Conservation (phyloP, 2,888 invertebrate genomes). For the Rosalia funebris region DNA sequence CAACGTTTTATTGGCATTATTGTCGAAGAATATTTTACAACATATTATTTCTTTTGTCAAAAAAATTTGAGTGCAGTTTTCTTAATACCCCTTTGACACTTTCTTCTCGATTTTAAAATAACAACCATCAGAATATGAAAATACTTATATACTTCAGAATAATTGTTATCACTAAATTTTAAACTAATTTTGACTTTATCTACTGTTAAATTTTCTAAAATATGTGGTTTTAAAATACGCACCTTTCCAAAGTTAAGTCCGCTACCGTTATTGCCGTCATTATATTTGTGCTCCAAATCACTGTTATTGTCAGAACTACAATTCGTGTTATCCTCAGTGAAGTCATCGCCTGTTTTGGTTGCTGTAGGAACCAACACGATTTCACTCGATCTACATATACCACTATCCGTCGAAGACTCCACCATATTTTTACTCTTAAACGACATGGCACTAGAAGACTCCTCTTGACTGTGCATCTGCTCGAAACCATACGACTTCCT, state of each 20-base stretch:
- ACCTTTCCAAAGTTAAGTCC: slow-evolving; percentile 45
- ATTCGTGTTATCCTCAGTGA: slow-evolving; percentile 24
- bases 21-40: no score
- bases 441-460: slow-evolving; percentile 53
- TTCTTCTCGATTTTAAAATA: no score
- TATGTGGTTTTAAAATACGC: no score
- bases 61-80: no score
- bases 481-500: slow-evolving; percentile 84
- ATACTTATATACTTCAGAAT: no score
- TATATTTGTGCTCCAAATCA: slow-evolving; percentile 39
- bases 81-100: no score
- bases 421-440: slow-evolving; percentile 68
- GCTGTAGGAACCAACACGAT: slow-evolving; percentile 63
- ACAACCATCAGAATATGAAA: no score
- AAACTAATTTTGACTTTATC: no score
- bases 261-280: slow-evolving; percentile 28
- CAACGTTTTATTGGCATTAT: no score
- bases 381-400: slow-evolving; percentile 78
- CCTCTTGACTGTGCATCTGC: slow-evolving; percentile 52
- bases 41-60: no score
- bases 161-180: no score
- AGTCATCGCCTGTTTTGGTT: slow-evolving; percentile 37
- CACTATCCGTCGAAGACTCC: slow-evolving; percentile 83
- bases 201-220: no score
- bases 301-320: slow-evolving; percentile 43